These are phyloP conservation scores for Panulirus ornatus DNA, from an alignment of 1,140 invertebrate species.

Conservation along the genomic window DNA sequence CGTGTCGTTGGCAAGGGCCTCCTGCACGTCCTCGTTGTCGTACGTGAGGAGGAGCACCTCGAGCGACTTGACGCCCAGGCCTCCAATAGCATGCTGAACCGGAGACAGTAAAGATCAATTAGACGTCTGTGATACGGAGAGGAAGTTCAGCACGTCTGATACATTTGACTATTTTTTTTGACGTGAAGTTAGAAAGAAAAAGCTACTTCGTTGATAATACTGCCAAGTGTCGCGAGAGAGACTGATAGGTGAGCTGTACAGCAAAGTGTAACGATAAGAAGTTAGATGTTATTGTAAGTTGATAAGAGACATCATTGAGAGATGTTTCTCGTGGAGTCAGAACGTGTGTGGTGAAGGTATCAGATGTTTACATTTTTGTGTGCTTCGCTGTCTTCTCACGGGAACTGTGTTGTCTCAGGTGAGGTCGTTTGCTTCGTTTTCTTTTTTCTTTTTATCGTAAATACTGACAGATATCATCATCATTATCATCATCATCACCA, in stretches of 20 bases:
- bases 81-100: conserved; percentile 23
- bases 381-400: no score
- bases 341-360: no score
- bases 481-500: not conserved
- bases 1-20: conserved; percentile 6
- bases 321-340: no score
- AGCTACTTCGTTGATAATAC: not conserved
- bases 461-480: not conserved
- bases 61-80: conserved; percentile 24
- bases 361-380: no score
- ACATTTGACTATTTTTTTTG: not conserved
- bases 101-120: not conserved
- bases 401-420: not conserved
- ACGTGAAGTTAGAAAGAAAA: not conserved
- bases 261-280: no score
- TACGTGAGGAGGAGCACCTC: conserved; percentile 34
- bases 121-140: not conserved
- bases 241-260: not conserved
- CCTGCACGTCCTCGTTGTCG: not conserved
- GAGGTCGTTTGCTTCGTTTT: not conserved
- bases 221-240: not conserved
- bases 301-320: no score
- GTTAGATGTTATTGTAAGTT: no score
- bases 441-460: not conserved
- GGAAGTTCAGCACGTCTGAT: not conserved